Conservation (phyloP, 2,113 vertebrate species). For the Vicugna pacos region DNA sequence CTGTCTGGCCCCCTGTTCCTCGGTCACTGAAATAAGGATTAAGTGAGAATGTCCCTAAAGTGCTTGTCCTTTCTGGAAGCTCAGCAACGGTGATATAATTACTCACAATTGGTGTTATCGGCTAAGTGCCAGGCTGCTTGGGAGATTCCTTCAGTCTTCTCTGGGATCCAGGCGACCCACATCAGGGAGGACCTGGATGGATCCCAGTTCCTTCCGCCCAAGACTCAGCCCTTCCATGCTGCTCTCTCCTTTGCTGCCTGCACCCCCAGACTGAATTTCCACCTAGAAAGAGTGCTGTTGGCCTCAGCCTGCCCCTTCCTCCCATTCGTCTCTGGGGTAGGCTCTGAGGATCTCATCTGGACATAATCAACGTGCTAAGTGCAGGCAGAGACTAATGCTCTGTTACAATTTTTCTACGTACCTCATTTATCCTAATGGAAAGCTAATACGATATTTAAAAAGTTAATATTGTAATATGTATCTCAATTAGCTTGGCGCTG, state of each 20-base stretch:
- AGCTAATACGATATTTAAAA: slow-evolving; percentile 56
- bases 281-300: not conserved
- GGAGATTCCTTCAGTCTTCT: not conserved
- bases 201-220: not conserved
- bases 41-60: not conserved
- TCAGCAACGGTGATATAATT: not conserved
- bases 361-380: not conserved
- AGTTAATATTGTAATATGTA: slow-evolving; percentile 59
- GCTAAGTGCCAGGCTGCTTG: not conserved
- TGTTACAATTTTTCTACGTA: not conserved
- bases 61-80: not conserved
- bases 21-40: not conserved
- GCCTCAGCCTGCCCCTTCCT: not conserved
- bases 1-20: not conserved
- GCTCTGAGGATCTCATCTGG: not conserved
- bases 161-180: not conserved
- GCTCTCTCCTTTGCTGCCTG: too few species aligned
- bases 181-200: not conserved
- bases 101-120: too few species aligned
- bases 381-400: slow-evolving; percentile 38
- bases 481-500: slow-evolving; percentile 49
- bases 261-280: not conserved
- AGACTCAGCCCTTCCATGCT: rapidly evolving
- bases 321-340: not conserved
- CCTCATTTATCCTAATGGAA: slow-evolving; percentile 69